Evolutionary conservation across 2,888 invertebrate species (phyloP), one percentile per base, ranked within the genome.

Genomic region (Melanostoma mellinum): DNA sequence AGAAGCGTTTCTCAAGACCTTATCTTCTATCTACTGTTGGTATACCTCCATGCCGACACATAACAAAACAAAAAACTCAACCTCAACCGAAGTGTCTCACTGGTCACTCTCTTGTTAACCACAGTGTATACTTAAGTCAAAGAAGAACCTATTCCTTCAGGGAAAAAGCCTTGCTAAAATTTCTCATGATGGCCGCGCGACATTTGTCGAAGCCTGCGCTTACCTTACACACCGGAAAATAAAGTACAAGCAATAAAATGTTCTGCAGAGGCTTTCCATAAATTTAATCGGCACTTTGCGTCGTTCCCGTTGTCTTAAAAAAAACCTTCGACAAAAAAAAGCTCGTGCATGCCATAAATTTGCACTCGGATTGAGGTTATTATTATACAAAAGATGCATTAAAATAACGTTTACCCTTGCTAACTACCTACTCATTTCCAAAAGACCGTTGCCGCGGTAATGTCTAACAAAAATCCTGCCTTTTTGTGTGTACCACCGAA

Each of bases 401-500:
- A 20, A n/a, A n/a, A 60, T 46, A 60, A 38, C 9, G 44, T 60
- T 60, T 44, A 20, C 10, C 35, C 44, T 42, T 10, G 20, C n/a
- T 42, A 32, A 30, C 20, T 60, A 33, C 42, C 32, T n/a, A 44
- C 32, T 30, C 58, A 58, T 44, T 48, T 30, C 2, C 10, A 48
- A 60, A 1, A 20, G 20, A 60, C 44, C 44, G 60, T 46, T 44
- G 44, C 44, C 60, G 44, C 60, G 42, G 10, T 44, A 35, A 60
- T 44, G 8, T 60, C 35, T 35, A 44, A 60, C 10, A 1, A 9
- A 30, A n/a, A 42, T 6, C n/a, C 35, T 60, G 44, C 44, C 44
- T 60, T 44, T 60, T 60, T 60, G 60, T 60, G 33, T 46, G 10
- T 60, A 8, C 36, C 44, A 40, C 42, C 44, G 44, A 60, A 60